Evolutionary conservation across 2,797 vertebrate species (phyloP), one percentile per base, ranked within the genome.

Genomic region (Sciaenops ocellatus): DNA sequence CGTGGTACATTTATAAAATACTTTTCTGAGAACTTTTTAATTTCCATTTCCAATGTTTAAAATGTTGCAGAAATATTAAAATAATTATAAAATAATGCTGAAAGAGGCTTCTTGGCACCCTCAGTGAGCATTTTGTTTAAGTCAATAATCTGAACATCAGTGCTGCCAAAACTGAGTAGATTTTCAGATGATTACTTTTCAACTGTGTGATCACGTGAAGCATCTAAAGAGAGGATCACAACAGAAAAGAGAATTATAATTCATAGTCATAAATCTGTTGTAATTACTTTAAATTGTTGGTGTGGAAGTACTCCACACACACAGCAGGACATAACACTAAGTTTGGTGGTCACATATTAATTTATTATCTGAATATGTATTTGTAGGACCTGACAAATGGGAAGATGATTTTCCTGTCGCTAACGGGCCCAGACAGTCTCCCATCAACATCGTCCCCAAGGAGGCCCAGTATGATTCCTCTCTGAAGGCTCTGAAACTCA

Each of bases 381-480:
- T 74, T 82, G 4, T 90, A 99, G 98, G 98, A 73, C 98, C 98
- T 70, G 84, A 94, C 55, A 95, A 79, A 30, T 99, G 98, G 98
- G 94, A 38, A 22, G 87, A 95, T 28, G 72, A 93, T 22, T 99
- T 94, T 57, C 96, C 97, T 2, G 47, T 97, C 0, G 98, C 97
- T 13, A 93, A 97, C 5, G 98, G 98, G 64, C 88, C 95, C 80
- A 95, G 97, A 24, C 98, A 99, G 92, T 99, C 98, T 86, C 98
- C 98, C 0, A 98, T 99, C 3, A 95, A 99, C 89, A 98, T 99
- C 15, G 92, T 96, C 74, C 95, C 96, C 3, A 88, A 89, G 63
- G 96, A 98, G 81, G 93, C 95, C 41, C 94, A 88, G 67, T 96
- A 95, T 18, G 97, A 99, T 82, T 85, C 95, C 0, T 87, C 93